These are phyloP conservation scores for Orthonychiurus folsomi DNA, from an alignment of 2,888 invertebrate genomes.

Conservation along the genomic window DNA sequence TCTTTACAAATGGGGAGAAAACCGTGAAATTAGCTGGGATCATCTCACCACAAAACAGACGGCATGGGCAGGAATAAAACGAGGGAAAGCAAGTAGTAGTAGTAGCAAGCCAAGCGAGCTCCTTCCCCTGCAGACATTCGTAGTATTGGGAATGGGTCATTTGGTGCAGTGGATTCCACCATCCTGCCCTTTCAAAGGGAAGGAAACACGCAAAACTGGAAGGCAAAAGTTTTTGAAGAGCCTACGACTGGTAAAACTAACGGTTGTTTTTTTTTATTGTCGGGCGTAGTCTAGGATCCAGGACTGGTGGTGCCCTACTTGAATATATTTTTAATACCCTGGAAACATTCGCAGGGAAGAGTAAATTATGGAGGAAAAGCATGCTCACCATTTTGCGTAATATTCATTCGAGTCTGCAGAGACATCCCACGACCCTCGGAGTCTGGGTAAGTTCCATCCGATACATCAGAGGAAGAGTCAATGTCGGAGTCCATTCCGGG, in stretches of 20 bases:
- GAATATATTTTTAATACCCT: neutral
- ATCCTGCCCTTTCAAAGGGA: neutral
- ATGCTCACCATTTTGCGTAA: slow-evolving; percentile 36
- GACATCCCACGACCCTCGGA: slow-evolving; percentile 32
- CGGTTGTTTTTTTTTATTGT: slow-evolving; percentile 26
- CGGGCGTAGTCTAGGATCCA: slow-evolving; percentile 23
- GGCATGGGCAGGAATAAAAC: neutral
- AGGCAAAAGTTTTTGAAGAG: too few species aligned
- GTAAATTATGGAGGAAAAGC: neutral
- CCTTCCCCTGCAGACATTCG: neutral
- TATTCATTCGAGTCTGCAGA: slow-evolving; percentile 39
- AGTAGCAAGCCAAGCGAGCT: too few species aligned
- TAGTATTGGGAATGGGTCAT: neutral
- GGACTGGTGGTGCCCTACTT: slow-evolving; percentile 21
- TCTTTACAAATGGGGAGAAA: slow-evolving; percentile 15
- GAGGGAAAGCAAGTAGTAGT: neutral
- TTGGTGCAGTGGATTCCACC: neutral
- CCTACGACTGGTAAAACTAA: too few species aligned
- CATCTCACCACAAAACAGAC: slow-evolving; percentile 13
- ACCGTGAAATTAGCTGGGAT: slow-evolving; percentile 23
- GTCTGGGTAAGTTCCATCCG: slow-evolving; percentile 39
- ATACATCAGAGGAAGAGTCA: slow-evolving; percentile 40
- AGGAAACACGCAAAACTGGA: too few species aligned
- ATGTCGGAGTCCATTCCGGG: slow-evolving; percentile 34
- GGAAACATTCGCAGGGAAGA: slow-evolving; percentile 5